These are phyloP conservation scores for Gila orcuttii DNA, from an alignment of 2,113 vertebrate species.

Conservation along the genomic window DNA sequence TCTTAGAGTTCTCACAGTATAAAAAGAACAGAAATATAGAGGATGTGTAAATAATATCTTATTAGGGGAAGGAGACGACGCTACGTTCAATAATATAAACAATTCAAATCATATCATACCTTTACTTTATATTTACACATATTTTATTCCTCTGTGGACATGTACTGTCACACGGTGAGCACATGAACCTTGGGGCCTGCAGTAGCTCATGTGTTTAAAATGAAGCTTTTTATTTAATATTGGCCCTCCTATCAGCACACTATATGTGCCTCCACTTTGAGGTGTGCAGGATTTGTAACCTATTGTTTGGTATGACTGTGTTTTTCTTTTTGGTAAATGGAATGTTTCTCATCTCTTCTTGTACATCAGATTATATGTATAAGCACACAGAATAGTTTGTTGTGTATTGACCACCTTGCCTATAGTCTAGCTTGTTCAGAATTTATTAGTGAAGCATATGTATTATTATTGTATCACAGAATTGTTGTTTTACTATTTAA, in stretches of 20 bases:
- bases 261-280: conserved; percentile 33
- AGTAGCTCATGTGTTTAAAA: conserved; percentile 43
- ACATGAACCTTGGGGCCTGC: conserved; percentile 3
- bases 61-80: conserved; percentile 6
- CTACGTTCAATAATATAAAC: background rate
- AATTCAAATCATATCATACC: background rate
- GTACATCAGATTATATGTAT: conserved; percentile 70
- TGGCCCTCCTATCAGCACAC: conserved; percentile 6
- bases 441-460: conserved; percentile 73
- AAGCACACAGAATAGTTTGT: conserved; percentile 67
- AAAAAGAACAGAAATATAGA: conserved; percentile 5
- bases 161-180: conserved; percentile 1
- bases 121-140: conserved; percentile 26
- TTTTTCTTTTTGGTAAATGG: conserved; percentile 62
- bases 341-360: conserved; percentile 69
- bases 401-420: conserved; percentile 78
- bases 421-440: conserved; percentile 66
- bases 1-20: conserved; percentile 25
- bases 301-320: conserved; percentile 54
- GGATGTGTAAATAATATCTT: conserved; percentile 31
- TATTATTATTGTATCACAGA: conserved; percentile 75
- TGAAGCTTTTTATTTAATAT: conserved; percentile 30
- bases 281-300: conserved; percentile 52
- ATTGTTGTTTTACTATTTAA: conserved; percentile 84
- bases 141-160: background rate